Conservation (phyloP, 2,113 vertebrate species). For the Anolis carolinensis region DNA sequence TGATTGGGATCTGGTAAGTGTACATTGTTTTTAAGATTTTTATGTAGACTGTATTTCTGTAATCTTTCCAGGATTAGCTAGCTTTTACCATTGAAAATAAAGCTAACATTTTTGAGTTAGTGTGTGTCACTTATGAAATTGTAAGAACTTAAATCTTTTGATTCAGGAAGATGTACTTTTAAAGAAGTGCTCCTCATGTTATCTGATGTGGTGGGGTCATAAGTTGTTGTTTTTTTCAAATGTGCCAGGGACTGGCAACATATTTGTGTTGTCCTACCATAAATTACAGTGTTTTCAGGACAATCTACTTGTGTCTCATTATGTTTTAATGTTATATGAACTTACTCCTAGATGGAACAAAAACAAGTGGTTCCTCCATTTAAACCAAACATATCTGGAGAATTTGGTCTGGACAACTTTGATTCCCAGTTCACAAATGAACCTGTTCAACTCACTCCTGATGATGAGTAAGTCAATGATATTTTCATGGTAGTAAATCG, state of each 20-base stretch:
- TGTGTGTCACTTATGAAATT: not conserved
- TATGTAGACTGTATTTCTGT: not conserved
- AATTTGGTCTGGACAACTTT: conserved; percentile 98
- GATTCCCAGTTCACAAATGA: conserved; percentile 98
- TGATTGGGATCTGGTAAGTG: conserved; percentile 96
- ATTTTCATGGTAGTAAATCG: conserved; percentile 6
- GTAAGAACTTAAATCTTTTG: not conserved
- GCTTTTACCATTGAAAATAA: not conserved
- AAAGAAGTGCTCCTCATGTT: no score
- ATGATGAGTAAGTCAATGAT: conserved; percentile 92
- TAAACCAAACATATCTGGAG: conserved; percentile 98
- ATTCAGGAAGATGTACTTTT: not conserved
- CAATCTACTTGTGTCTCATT: no score
- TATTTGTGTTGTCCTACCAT: no score
- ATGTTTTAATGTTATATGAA: not conserved
- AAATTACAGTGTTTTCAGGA: not conserved
- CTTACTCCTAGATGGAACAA: conserved; percentile 92
- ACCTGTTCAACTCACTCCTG: conserved; percentile 97
- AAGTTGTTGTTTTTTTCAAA: no score
- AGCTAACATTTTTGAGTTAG: not conserved
- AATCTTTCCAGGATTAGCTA: not conserved
- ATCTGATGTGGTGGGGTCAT: no score
- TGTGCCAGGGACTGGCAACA: no score
- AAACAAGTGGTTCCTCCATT: conserved; percentile 98
- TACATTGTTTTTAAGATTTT: not conserved